Conservation (phyloP, 2,113 vertebrate genomes). For the Accipiter cooperii region DNA sequence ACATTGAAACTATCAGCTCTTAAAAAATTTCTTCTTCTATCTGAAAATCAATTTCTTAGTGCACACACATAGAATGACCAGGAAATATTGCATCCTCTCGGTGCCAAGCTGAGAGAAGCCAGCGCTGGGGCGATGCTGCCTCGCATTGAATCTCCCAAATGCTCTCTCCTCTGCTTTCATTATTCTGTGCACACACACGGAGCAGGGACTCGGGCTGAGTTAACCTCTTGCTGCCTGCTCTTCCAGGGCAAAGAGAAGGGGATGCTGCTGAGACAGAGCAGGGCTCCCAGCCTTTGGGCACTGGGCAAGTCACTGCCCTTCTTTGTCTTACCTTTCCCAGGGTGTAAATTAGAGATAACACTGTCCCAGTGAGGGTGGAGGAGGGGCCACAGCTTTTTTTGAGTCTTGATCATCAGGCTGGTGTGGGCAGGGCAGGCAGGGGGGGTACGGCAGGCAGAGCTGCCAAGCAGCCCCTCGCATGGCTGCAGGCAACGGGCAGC, state of each 20-base stretch:
- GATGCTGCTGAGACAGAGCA: neutral
- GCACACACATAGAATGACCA: neutral
- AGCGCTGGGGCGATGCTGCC: neutral
- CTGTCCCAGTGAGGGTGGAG: fast-evolving
- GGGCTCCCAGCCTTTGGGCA: neutral
- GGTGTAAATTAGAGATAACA: fast-evolving
- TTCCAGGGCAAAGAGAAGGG: fast-evolving
- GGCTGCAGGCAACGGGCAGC: neutral
- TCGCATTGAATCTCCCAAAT: neutral
- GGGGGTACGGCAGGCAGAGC: neutral
- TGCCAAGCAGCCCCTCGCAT: neutral
- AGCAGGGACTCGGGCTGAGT: neutral
- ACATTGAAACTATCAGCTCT: neutral
- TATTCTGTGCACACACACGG: neutral
- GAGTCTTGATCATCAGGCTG: neutral
- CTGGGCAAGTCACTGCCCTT: neutral
- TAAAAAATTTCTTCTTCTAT: neutral
- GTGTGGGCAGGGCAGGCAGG: neutral
- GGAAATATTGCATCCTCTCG: neutral
- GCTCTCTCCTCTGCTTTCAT: neutral
- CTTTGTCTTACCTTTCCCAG: neutral
- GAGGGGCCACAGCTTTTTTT: neutral
- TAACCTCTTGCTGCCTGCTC: constrained; percentile 31
- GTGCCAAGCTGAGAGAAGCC: neutral
- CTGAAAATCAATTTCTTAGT: neutral